Conservation (phyloP, 2,797 vertebrate genomes). For the Pseudochirops cupreus region DNA sequence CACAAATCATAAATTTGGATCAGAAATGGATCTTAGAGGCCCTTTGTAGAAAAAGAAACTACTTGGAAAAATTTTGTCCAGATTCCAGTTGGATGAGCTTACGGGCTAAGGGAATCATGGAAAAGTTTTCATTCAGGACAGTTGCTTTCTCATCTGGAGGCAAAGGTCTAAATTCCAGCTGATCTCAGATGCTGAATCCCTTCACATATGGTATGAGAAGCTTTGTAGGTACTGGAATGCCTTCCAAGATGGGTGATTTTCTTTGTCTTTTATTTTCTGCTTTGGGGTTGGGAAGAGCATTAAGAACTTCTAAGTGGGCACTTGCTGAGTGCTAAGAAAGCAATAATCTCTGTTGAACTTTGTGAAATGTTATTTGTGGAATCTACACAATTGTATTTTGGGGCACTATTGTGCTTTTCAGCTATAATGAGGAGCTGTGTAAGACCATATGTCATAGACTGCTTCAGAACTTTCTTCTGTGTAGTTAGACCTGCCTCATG, state of each 20-base stretch:
- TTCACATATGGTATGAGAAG: too few relatives aligned
- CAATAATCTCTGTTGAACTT: not conserved
- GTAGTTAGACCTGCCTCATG: not conserved
- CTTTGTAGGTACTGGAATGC: too few relatives aligned
- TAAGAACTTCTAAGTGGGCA: not conserved
- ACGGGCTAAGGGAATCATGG: not conserved
- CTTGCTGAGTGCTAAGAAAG: not conserved
- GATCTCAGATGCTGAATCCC: too few relatives aligned
- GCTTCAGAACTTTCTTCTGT: not conserved
- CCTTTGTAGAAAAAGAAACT: not conserved
- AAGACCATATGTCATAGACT: not conserved
- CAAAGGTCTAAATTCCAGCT: too few relatives aligned
- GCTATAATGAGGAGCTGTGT: not conserved
- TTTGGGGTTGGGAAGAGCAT: not conserved
- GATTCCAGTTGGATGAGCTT: not conserved
- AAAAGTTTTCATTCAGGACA: not conserved
- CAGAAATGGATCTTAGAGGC: not conserved
- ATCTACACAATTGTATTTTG: not conserved
- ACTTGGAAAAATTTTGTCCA: not conserved
- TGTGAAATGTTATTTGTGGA: not conserved
- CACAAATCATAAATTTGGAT: too few relatives aligned
- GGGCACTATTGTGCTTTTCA: too few relatives aligned
- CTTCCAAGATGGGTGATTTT: not conserved
- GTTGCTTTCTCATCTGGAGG: too few relatives aligned
- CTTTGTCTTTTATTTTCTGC: not conserved